Percentiles rank a stretch among this genome's conserved stretches.
Conservation (phyloP, 2,888 invertebrate species). For the Drosophila prostipennis region DNA sequence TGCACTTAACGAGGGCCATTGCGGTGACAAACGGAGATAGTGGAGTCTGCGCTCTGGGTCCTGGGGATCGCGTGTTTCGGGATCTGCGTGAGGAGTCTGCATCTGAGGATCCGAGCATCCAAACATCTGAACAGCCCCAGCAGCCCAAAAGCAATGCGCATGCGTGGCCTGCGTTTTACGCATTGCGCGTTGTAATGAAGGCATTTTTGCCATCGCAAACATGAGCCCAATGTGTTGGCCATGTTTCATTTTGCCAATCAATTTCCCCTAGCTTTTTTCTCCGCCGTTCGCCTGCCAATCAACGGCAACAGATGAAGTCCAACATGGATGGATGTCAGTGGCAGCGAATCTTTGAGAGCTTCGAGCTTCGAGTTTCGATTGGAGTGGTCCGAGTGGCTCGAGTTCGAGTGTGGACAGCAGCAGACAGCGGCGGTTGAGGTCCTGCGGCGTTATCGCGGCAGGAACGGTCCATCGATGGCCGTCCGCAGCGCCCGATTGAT, state of each 20-base stretch:
- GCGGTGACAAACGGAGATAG: slow-evolving; percentile 67
- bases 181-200: slow-evolving; percentile 77
- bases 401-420: slow-evolving; percentile 80
- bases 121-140: neutral
- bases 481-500: slow-evolving; percentile 45
- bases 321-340: slow-evolving; percentile 48
- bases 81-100: slow-evolving; percentile 32
- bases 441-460: slow-evolving; percentile 73
- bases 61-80: slow-evolving; percentile 26
- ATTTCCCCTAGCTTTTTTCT: slow-evolving; percentile 61
- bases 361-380: slow-evolving; percentile 5
- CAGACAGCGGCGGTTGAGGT: slow-evolving; percentile 69
- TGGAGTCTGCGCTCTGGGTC: slow-evolving; percentile 33
- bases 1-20: slow-evolving; percentile 71
- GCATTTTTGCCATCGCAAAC: slow-evolving; percentile 76
- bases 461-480: slow-evolving; percentile 44
- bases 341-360: slow-evolving; percentile 6
- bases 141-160: slow-evolving; percentile 59
- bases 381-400: slow-evolving; percentile 13
- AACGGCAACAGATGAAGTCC: slow-evolving; percentile 74
- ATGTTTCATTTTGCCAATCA: slow-evolving; percentile 78
- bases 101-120: slow-evolving; percentile 11
- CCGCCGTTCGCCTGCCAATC: slow-evolving; percentile 47
- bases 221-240: slow-evolving; percentile 61
- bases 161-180: slow-evolving; percentile 77